Percentiles rank a stretch among this genome's conserved stretches.
Conservation (phyloP, 2,888 invertebrate species). For the Leptinotarsa peninsularis region DNA sequence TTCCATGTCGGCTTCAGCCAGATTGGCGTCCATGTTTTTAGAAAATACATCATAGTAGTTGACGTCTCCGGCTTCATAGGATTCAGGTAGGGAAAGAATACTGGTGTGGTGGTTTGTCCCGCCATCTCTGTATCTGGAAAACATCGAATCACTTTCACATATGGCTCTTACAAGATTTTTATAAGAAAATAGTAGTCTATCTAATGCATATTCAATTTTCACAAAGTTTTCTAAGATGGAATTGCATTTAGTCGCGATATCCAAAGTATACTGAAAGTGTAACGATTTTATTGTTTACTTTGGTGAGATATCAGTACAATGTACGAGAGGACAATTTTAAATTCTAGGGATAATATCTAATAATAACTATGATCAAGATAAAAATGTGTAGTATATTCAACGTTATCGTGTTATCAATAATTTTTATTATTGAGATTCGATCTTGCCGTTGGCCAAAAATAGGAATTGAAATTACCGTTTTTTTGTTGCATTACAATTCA, state of each 20-base stretch:
- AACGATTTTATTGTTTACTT: background rate
- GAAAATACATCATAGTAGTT: constrained; percentile 87
- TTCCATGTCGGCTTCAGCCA: constrained; percentile 96
- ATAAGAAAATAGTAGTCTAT: background rate
- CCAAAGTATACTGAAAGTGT: background rate
- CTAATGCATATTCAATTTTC: background rate
- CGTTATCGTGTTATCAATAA: constrained; percentile 6
- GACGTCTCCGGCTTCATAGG: constrained; percentile 76
- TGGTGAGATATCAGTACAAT: background rate
- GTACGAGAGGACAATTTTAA: background rate
- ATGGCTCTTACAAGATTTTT: background rate
- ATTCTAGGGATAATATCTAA: background rate
- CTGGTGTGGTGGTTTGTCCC: constrained; percentile 82
- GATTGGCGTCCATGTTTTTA: constrained; percentile 90
- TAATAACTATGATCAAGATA: background rate
- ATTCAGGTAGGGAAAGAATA: constrained; percentile 84
- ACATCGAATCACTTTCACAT: constrained; percentile 11
- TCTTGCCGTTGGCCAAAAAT: background rate
- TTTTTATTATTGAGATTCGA: constrained; percentile 1
- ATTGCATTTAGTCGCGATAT: background rate
- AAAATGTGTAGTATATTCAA: background rate
- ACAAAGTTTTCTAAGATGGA: background rate
- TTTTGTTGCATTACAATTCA: no score
- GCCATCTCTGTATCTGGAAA: constrained; percentile 78
- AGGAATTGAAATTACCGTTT: no score